phyloP scores from a whole-genome alignment of 2,888 invertebrate species.

The Entomobrya multifasciata region DNA sequence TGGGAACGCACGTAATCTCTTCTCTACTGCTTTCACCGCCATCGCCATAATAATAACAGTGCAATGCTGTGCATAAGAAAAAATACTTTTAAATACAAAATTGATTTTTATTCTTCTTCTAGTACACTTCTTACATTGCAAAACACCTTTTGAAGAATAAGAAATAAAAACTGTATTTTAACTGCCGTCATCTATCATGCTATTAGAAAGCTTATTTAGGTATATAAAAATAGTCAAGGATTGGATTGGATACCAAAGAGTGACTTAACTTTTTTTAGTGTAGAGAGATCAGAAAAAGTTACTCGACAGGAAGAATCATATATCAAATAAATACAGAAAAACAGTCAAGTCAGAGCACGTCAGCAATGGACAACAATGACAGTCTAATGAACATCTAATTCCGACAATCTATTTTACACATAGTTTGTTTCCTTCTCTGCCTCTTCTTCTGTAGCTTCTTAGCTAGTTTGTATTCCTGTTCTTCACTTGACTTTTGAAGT shows the following conservation, averaged over 20 bases:
- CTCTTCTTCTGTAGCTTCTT: not conserved
- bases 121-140: no score
- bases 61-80: not conserved
- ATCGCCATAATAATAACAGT: not conserved
- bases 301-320: no score
- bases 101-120: constrained; percentile 32
- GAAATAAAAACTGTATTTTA: no score
- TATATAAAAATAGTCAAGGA: not conserved
- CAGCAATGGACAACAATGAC: constrained; percentile 43
- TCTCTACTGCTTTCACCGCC: not conserved
- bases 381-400: constrained; percentile 44
- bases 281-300: no score
- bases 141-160: no score
- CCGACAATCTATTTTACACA: constrained; percentile 1
- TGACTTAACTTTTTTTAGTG: no score
- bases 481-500: not conserved
- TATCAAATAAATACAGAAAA: not conserved
- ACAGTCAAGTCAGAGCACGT: constrained; percentile 24
- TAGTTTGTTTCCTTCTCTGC: not conserved
- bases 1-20: no score
- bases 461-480: constrained; percentile 37
- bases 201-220: not conserved
- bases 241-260: no score
- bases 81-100: constrained; percentile 23
- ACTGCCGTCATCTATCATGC: constrained; percentile 27